phyloP scores from a whole-genome alignment of 2,113 vertebrate species.

The Actenoides hombroni region DNA sequence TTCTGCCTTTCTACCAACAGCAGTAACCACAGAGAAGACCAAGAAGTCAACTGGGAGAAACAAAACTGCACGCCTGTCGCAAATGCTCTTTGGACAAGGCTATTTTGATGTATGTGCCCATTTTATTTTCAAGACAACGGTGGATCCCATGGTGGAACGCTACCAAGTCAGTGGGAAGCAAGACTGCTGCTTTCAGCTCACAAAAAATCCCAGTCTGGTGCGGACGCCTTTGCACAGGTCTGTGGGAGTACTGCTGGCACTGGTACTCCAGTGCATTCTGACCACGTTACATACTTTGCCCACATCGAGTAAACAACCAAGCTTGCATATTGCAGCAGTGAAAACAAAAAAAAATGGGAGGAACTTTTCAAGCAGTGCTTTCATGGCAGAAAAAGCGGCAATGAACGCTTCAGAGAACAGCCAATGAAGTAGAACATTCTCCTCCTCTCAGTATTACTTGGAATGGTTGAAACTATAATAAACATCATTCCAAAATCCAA shows the following conservation, averaged over 20 bases:
- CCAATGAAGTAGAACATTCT: not conserved
- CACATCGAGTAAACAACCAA: constrained; percentile 50
- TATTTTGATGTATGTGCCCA: not conserved
- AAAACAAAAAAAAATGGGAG: not conserved
- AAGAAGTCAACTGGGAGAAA: not conserved
- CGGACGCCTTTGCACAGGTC: not conserved
- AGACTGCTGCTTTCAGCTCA: constrained; percentile 40
- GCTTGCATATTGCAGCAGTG: not conserved
- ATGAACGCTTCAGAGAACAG: not conserved
- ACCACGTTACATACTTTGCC: not conserved
- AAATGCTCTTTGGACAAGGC: not conserved
- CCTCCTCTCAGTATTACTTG: not conserved
- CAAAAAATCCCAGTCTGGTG: not conserved
- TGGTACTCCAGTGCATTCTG: constrained; percentile 23
- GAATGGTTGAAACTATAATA: not conserved
- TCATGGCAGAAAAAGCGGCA: not conserved
- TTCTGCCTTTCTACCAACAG: not conserved
- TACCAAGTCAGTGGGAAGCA: constrained; percentile 26
- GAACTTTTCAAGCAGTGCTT: not conserved
- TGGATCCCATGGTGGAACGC: not conserved
- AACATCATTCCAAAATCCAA: not conserved
- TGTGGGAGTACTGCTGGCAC: constrained; percentile 40
- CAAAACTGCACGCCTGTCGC: not conserved
- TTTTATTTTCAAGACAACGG: not conserved
- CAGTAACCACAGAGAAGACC: not conserved